Evolutionary conservation across 2,113 vertebrate genomes (phyloP).

Genomic region (Nothoprocta perdicaria): DNA sequence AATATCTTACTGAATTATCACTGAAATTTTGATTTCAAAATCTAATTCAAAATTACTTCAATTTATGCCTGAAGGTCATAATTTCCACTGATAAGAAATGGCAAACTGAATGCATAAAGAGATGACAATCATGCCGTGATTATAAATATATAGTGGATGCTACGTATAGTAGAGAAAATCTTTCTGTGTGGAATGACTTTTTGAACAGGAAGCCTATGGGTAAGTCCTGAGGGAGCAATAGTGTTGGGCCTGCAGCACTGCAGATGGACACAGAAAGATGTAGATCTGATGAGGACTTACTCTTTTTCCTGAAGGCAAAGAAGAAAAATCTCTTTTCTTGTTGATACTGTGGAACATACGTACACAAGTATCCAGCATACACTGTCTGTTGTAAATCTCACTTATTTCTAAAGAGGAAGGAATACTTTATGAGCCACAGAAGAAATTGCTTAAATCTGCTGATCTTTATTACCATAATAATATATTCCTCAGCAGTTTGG

Average conservation of each 20-base stretch:
- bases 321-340: background rate
- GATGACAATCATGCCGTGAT: background rate
- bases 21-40: background rate
- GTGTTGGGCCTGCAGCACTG: background rate
- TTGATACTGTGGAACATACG: background rate
- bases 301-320: background rate
- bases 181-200: background rate
- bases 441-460: background rate
- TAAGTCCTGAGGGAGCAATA: background rate
- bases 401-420: background rate
- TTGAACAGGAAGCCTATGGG: background rate
- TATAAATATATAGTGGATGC: background rate
- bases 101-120: background rate
- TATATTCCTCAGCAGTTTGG: background rate
- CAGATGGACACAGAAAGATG: slow-evolving; percentile 10
- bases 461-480: background rate
- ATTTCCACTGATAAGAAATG: background rate
- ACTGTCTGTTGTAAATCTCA: background rate
- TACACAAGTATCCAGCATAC: background rate
- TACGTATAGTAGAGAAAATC: background rate
- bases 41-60: background rate
- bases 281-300: background rate
- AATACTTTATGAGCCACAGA: background rate
- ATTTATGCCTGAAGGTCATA: background rate
- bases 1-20: background rate